These are phyloP conservation scores for Thalpophila matura DNA, from an alignment of 2,888 invertebrate species.

Conservation along the genomic window DNA sequence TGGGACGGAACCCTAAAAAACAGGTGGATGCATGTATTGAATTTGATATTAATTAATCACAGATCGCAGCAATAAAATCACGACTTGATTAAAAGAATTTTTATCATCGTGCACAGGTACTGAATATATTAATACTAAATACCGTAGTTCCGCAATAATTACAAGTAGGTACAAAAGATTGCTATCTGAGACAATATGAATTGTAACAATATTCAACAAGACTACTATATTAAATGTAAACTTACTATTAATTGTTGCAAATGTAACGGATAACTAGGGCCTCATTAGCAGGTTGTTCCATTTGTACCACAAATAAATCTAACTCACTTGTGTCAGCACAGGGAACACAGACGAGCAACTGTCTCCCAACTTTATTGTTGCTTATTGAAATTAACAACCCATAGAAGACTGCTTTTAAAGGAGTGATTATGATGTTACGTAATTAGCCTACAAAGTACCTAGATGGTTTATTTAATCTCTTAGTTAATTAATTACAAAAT, in stretches of 20 bases:
- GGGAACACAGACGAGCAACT: slow-evolving; percentile 42
- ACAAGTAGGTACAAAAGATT: slow-evolving; percentile 51
- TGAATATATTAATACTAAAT: slow-evolving; percentile 53
- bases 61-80: slow-evolving; percentile 44
- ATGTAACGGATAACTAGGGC: slow-evolving; percentile 60
- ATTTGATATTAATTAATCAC: slow-evolving; percentile 26
- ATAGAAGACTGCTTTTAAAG: background rate
- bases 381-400: background rate
- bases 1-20: too few species aligned
- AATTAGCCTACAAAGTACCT: background rate
- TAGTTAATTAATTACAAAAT: slow-evolving; percentile 20
- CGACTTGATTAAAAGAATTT: slow-evolving; percentile 41
- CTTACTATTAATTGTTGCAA: slow-evolving; percentile 67
- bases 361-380: slow-evolving; percentile 7
- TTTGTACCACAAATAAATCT: slow-evolving; percentile 63
- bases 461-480: slow-evolving; percentile 10
- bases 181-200: slow-evolving; percentile 56
- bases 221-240: slow-evolving; percentile 55
- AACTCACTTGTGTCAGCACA: slow-evolving; percentile 52
- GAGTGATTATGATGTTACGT: background rate
- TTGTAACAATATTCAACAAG: slow-evolving; percentile 50
- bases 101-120: slow-evolving; percentile 48
- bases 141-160: slow-evolving; percentile 48
- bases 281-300: slow-evolving; percentile 66
- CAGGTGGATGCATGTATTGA: background rate